Evolutionary conservation across 2,888 invertebrate genomes (phyloP).

Genomic region (Drosophila subquinaria): DNA sequence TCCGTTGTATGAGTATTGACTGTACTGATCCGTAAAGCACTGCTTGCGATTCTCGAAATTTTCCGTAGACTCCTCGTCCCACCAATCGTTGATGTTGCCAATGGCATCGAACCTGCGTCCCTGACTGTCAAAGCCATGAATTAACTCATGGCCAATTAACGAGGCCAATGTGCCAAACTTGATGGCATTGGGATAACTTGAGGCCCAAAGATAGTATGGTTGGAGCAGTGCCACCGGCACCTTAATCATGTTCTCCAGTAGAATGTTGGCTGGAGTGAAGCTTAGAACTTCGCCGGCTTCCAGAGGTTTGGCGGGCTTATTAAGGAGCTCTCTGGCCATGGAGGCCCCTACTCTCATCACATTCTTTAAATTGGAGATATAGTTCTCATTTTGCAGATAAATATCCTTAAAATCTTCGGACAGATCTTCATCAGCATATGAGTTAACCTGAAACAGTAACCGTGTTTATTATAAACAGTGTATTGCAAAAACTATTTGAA

Average conservation of each 20-base stretch:
- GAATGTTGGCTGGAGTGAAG: slow-evolving; percentile 76
- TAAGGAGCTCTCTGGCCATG: slow-evolving; percentile 41
- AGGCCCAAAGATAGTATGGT: slow-evolving; percentile 76
- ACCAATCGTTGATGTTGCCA: slow-evolving; percentile 79
- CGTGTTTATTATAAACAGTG: too few relatives aligned
- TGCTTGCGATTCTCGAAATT: slow-evolving; percentile 66
- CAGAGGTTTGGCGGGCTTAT: slow-evolving; percentile 65
- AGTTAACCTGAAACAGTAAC: slow-evolving; percentile 65
- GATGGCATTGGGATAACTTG: slow-evolving; percentile 76
- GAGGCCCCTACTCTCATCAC: slow-evolving; percentile 6
- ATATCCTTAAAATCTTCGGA: slow-evolving; percentile 72
- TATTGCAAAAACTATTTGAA: too few relatives aligned
- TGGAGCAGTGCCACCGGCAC: slow-evolving; percentile 81
- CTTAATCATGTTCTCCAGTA: slow-evolving; percentile 77
- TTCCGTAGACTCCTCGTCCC: slow-evolving; percentile 70
- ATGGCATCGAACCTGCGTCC: slow-evolving; percentile 78
- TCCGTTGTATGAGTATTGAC: slow-evolving; percentile 66
- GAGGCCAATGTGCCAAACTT: slow-evolving; percentile 79
- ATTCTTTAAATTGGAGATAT: slow-evolving; percentile 65
- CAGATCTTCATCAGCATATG: slow-evolving; percentile 66
- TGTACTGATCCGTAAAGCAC: slow-evolving; percentile 81
- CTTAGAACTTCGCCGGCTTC: slow-evolving; percentile 60
- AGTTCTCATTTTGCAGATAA: slow-evolving; percentile 57
- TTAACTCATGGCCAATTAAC: slow-evolving; percentile 80
- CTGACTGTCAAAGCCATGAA: slow-evolving; percentile 82